These are phyloP conservation scores for Chelonus insularis DNA, from an alignment of 1,140 invertebrate species.

Conservation along the genomic window DNA sequence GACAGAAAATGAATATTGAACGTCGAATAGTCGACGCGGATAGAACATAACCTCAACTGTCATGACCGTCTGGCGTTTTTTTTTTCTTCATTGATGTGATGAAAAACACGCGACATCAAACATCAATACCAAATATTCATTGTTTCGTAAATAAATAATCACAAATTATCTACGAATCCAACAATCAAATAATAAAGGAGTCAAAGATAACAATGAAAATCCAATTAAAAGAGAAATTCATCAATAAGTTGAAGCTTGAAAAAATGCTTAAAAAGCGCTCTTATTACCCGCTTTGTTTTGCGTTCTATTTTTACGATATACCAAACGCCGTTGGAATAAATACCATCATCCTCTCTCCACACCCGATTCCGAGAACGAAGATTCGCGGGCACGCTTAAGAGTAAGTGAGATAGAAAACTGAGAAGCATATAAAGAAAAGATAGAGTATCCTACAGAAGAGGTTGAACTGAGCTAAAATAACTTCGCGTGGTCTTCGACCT, in stretches of 20 bases:
- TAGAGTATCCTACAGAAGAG: not conserved
- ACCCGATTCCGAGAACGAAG: constrained; percentile 6
- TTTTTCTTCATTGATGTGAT: not conserved
- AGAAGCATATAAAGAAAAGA: no score
- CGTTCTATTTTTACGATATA: constrained; percentile 20
- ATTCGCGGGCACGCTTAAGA: not conserved
- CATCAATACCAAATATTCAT: not conserved
- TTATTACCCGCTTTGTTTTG: constrained; percentile 11
- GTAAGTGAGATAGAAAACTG: constrained; percentile 30
- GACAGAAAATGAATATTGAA: constrained; percentile 7
- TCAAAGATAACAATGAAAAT: no score
- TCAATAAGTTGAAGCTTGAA: not conserved
- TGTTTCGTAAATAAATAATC: no score
- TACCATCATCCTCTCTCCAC: constrained; percentile 1
- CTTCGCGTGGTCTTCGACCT: constrained; percentile 26
- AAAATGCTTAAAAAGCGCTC: not conserved
- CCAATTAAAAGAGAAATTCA: not conserved
- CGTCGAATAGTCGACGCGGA: constrained; percentile 13
- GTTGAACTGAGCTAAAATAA: constrained; percentile 26
- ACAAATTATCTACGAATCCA: no score
- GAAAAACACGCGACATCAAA: constrained; percentile 4
- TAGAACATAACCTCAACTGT: constrained; percentile 20
- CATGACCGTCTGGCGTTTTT: not conserved
- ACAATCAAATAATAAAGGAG: no score
- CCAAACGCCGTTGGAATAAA: constrained; percentile 16